Evolutionary conservation across 2,888 invertebrate genomes (phyloP).

Genomic region (Zygaena filipendulae): DNA sequence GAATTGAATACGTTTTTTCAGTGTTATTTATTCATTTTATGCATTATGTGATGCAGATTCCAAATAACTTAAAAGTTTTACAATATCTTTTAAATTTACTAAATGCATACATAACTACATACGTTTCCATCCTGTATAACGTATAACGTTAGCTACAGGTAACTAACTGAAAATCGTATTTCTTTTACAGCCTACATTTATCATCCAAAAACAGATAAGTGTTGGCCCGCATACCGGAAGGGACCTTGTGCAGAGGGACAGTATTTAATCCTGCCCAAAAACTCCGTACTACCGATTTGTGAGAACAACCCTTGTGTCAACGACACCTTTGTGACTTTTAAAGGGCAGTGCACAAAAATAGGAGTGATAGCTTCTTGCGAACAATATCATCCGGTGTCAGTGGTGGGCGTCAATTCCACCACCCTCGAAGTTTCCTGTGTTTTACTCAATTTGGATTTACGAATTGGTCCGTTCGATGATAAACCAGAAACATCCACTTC

Average conservation of each 20-base stretch:
- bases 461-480: constrained; percentile 26
- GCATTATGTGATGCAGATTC: too few species aligned
- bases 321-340: constrained; percentile 57
- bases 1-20: too few species aligned
- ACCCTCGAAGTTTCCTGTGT: constrained; percentile 70
- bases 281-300: constrained; percentile 69
- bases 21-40: too few species aligned
- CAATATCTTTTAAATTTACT: too few species aligned
- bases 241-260: constrained; percentile 71
- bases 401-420: constrained; percentile 70
- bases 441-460: constrained; percentile 25
- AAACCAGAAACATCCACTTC: too few species aligned
- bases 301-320: constrained; percentile 68
- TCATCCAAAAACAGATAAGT: constrained; percentile 69
- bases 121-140: too few species aligned
- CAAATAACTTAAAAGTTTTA: too few species aligned
- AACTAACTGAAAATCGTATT: too few species aligned
- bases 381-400: constrained; percentile 28
- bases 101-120: too few species aligned
- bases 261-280: constrained; percentile 63
- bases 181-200: constrained; percentile 65
- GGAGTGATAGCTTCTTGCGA: constrained; percentile 47
- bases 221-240: constrained; percentile 71
- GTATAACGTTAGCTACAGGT: too few species aligned
- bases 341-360: constrained; percentile 53